Conservation (phyloP, 2,113 vertebrate species). For the Haplotaxodon microlepis region DNA sequence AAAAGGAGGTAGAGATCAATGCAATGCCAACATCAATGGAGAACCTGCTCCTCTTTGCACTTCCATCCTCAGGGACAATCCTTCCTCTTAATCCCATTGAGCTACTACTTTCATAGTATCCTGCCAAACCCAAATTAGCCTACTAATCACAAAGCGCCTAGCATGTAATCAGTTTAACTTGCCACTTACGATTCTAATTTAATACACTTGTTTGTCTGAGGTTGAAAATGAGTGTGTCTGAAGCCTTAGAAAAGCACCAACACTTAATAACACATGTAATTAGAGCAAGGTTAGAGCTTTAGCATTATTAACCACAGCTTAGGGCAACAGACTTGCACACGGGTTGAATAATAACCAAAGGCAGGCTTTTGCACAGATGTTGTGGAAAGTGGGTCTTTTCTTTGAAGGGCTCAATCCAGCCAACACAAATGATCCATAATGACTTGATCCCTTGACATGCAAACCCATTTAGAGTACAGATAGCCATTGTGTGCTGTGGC, state of each 20-base stretch:
- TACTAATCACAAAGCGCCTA: background rate
- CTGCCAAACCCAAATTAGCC: constrained; percentile 20
- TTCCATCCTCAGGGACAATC: constrained; percentile 3
- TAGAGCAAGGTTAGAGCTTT: background rate
- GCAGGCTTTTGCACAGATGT: constrained; percentile 30
- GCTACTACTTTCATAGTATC: constrained; percentile 2
- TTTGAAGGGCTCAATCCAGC: background rate
- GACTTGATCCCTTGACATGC: background rate
- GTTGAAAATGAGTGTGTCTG: background rate
- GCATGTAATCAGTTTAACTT: background rate
- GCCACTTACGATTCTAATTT: background rate
- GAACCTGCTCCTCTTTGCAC: background rate
- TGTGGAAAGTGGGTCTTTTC: background rate
- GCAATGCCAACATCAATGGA: background rate
- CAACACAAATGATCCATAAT: background rate
- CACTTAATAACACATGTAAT: background rate
- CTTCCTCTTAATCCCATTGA: constrained; percentile 40
- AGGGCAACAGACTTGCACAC: background rate
- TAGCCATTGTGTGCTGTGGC: background rate
- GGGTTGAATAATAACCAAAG: background rate
- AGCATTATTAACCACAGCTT: background rate
- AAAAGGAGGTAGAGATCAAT: constrained; percentile 3
- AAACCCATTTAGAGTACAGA: background rate
- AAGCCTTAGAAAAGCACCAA: background rate
- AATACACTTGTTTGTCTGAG: constrained; percentile 3